Evolutionary conservation across 2,113 vertebrate genomes (phyloP).

Genomic region (Nicator chloris): DNA sequence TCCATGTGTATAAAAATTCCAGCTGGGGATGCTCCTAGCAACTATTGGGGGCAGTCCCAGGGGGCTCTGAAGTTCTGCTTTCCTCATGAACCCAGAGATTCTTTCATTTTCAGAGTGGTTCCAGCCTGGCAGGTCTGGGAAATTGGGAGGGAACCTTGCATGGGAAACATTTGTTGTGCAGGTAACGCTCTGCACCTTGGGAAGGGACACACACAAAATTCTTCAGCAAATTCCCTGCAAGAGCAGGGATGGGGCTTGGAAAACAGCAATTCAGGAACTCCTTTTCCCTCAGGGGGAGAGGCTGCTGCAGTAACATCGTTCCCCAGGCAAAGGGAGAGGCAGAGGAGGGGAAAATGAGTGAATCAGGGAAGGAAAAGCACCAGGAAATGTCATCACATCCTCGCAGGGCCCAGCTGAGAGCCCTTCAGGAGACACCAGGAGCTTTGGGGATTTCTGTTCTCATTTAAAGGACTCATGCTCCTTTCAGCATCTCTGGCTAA

Average conservation of each 20-base stretch:
- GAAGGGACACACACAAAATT: background rate
- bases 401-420: background rate
- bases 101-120: background rate
- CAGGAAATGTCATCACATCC: slow-evolving; percentile 35
- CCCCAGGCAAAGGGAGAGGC: background rate
- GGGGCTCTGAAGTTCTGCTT: background rate
- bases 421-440: background rate
- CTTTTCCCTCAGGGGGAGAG: background rate
- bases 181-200: background rate
- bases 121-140: background rate
- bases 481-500: background rate
- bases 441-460: background rate
- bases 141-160: background rate
- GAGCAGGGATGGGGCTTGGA: background rate
- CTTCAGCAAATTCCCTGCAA: background rate
- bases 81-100: background rate
- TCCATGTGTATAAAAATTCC: accelerated
- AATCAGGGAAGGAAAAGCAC: background rate
- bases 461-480: background rate
- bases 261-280: background rate
- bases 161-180: accelerated
- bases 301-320: background rate
- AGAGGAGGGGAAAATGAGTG: background rate
- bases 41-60: background rate
- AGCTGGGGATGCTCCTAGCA: background rate